Base-by-base conservation (phyloP, 53 echinoderm and acorn worm genomes). In the Paracentrotus lividus region DNA sequence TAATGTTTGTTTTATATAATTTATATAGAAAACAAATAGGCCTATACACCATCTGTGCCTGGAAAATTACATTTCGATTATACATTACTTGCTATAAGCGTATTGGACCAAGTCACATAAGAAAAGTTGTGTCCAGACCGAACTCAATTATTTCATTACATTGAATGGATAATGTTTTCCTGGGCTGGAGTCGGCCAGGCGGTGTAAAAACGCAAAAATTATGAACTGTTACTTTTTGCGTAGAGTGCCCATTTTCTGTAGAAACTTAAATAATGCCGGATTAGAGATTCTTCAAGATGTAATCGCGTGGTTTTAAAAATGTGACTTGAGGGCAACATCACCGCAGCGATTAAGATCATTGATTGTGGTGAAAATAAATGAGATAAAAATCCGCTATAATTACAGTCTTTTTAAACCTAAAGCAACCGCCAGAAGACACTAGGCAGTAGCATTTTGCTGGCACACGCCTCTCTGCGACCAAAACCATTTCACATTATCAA, bases 361-460 rank as follows among this genome's bases (percentile, higher is more conserved):
- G 36, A 72, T 40, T 72, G 72, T 40, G 72, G 72, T 72, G 72
- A 72, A 40, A 72, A 72, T 40, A 36, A 72, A 72, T 72, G 72
- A 18, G 72, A 72, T 72, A 18, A 10, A 72, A 72, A 72, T 72
- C 72, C 72, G 40, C 36, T 38, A 72, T 72, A 72, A 72, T 72
- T 72, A 72, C 72, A 72, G 3, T 40, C 38, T 21, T 40, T 38
- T 21, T 40, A 36, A 72, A 36, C 40, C 36, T 40, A 72, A 40
- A 72, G 36, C 18, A 72, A 36, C 36, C 72, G 38, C 36, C 72
- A 72, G 72, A 2, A 21, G 40, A 40, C 40, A 38, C 31, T 64
- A 29, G 64, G 64, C 42, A 77, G 44, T 77, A 42, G n/a, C 85
- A 4, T 49, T 81, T 45, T 47, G 43, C 31, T 5, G 81, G 45